Conservation (phyloP, 2,888 invertebrate species). For the Drosophila setosimentum region DNA sequence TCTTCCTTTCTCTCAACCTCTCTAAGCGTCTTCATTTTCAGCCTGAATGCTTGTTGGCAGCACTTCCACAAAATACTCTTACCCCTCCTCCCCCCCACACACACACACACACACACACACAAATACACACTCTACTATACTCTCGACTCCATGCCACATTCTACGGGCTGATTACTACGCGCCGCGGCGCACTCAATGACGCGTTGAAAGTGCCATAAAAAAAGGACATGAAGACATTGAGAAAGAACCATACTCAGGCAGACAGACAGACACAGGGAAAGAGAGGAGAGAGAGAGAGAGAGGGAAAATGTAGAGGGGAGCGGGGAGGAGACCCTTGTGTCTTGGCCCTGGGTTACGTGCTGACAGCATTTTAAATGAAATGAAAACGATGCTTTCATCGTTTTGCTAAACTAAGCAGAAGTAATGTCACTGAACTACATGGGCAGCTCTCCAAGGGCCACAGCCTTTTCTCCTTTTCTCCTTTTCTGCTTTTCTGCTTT, state of each 20-base stretch:
- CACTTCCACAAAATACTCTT: slow-evolving; percentile 37
- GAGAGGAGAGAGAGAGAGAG: not conserved
- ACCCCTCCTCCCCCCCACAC: not conserved
- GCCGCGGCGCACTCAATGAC: slow-evolving; percentile 80
- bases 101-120: not conserved
- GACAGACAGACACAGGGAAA: not conserved
- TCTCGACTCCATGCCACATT: slow-evolving; percentile 19
- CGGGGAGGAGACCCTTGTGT: slow-evolving; percentile 13
- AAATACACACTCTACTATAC: slow-evolving; percentile 6
- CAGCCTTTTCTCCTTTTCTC: not conserved
- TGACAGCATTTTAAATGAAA: slow-evolving; percentile 81
- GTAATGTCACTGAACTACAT: slow-evolving; percentile 73
- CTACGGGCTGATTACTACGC: slow-evolving; percentile 70
- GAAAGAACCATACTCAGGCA: not conserved
- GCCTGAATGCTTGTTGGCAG: slow-evolving; percentile 59
- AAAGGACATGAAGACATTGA: slow-evolving; percentile 74
- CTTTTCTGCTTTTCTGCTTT: not conserved
- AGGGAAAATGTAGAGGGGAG: not conserved
- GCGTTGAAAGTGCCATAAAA: slow-evolving; percentile 81
- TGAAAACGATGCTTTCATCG: slow-evolving; percentile 78
- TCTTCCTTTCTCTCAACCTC: slow-evolving; percentile 12
- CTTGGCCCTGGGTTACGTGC: slow-evolving; percentile 67
- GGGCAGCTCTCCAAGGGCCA: slow-evolving; percentile 24
- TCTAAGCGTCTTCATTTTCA: slow-evolving; percentile 75
- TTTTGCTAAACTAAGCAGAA: slow-evolving; percentile 76